Percentiles rank a stretch among this genome's conserved stretches.
Conservation (phyloP, 2,797 vertebrate genomes). For the Holocentrus rufus region DNA sequence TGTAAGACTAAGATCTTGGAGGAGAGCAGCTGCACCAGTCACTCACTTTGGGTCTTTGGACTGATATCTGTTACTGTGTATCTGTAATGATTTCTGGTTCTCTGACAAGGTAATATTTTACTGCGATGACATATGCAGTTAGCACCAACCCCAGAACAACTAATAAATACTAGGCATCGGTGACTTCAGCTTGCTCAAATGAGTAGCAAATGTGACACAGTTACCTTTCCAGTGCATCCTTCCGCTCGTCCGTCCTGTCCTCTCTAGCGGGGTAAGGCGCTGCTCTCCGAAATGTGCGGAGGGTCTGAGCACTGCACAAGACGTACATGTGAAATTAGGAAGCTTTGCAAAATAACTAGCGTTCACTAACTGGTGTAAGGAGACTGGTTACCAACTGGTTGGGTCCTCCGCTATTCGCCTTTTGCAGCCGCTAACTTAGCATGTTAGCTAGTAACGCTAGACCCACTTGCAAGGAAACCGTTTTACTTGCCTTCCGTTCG, state of each 20-base stretch:
- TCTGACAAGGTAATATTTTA: no score
- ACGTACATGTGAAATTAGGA: no score
- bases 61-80: no score
- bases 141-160: neutral
- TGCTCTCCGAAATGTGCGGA: slow-evolving; percentile 76
- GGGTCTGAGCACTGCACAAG: slow-evolving; percentile 70
- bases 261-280: slow-evolving; percentile 79
- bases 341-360: neutral
- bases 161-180: neutral
- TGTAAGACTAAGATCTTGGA: no score
- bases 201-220: neutral
- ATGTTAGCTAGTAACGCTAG: slow-evolving; percentile 54
- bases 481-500: slow-evolving; percentile 80
- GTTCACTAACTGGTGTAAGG: rapidly evolving
- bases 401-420: neutral
- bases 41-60: no score
- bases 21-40: no score
- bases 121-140: no score
- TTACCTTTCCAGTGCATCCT: slow-evolving; percentile 78
- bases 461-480: neutral
- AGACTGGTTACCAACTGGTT: rapidly evolving
- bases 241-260: slow-evolving; percentile 76
- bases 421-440: slow-evolving; percentile 19
- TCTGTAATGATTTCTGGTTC: no score
- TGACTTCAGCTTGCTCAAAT: neutral